Evolutionary conservation across 2,113 vertebrate species (phyloP).

Genomic region (Gobio gobio): DNA sequence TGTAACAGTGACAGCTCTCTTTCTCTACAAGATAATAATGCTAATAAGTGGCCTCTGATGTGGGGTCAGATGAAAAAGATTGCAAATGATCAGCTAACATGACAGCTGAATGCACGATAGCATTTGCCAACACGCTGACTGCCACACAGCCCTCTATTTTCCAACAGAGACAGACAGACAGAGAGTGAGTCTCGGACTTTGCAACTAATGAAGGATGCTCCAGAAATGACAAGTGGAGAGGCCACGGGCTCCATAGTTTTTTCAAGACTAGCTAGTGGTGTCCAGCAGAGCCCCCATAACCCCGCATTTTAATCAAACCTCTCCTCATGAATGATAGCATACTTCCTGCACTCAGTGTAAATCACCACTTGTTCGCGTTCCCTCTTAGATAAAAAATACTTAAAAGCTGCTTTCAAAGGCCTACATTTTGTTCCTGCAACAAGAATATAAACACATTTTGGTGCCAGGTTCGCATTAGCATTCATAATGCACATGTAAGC

Average conservation of each 20-base stretch:
- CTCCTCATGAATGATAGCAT: neutral
- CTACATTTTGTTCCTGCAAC: neutral
- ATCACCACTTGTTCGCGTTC: neutral
- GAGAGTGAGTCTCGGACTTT: conserved; percentile 25
- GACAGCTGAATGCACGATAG: conserved; percentile 63
- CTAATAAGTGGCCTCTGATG: conserved; percentile 62
- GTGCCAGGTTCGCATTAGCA: neutral
- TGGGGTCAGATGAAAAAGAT: conserved; percentile 65
- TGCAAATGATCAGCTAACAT: conserved; percentile 59
- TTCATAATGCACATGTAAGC: neutral
- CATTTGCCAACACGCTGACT: conserved; percentile 65
- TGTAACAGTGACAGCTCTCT: conserved; percentile 31
- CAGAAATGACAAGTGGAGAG: conserved; percentile 14
- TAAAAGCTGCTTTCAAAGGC: neutral
- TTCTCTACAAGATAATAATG: conserved; percentile 61
- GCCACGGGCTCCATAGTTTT: neutral
- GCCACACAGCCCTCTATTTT: neutral
- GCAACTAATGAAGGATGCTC: neutral
- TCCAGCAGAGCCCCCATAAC: conserved; percentile 1
- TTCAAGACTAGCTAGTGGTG: neutral
- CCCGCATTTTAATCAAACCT: conserved; percentile 12
- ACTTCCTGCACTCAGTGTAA: neutral
- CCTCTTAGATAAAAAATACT: neutral
- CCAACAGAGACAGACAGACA: neutral
- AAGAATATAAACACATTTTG: neutral